These are phyloP conservation scores for Drosophila anomelani DNA, from an alignment of 2,888 invertebrate species.

Conservation along the genomic window DNA sequence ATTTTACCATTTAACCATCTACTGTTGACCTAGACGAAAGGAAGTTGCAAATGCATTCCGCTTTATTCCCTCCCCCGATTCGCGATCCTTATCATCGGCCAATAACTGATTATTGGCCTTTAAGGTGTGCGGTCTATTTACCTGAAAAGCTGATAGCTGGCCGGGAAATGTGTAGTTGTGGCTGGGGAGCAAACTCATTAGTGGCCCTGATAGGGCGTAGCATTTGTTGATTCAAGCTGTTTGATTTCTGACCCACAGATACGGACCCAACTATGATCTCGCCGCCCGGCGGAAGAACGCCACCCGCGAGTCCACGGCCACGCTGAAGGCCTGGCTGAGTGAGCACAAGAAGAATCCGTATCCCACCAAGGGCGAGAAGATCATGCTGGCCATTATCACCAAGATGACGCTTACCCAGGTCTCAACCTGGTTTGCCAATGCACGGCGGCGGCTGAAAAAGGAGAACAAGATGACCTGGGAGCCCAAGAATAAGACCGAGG, in stretches of 20 bases:
- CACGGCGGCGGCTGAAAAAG: slow-evolving; percentile 95
- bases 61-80: slow-evolving; percentile 14
- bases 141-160: slow-evolving; percentile 21
- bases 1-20: slow-evolving; percentile 9
- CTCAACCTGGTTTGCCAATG: slow-evolving; percentile 99
- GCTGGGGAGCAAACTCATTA: slow-evolving; percentile 37
- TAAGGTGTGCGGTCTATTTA: slow-evolving; percentile 28
- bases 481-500: slow-evolving; percentile 95
- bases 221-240: slow-evolving; percentile 38
- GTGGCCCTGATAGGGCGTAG: slow-evolving; percentile 28
- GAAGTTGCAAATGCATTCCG: slow-evolving; percentile 70
- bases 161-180: slow-evolving; percentile 20
- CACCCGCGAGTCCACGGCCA: slow-evolving; percentile 98
- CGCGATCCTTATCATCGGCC: slow-evolving; percentile 25
- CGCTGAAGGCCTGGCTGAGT: slow-evolving; percentile 98
- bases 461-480: slow-evolving; percentile 99
- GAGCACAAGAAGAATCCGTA: slow-evolving; percentile 98
- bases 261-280: slow-evolving; percentile 96
- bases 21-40: slow-evolving; percentile 48
- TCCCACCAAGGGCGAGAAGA: slow-evolving; percentile 98
- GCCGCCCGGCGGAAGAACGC: slow-evolving; percentile 98
- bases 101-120: slow-evolving; percentile 37
- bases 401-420: slow-evolving; percentile 98
- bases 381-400: slow-evolving; percentile 97
- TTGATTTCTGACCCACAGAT: slow-evolving; percentile 86